Evolutionary conservation across 1,140 invertebrate species (phyloP).

Genomic region (Drosophila mauritiana): DNA sequence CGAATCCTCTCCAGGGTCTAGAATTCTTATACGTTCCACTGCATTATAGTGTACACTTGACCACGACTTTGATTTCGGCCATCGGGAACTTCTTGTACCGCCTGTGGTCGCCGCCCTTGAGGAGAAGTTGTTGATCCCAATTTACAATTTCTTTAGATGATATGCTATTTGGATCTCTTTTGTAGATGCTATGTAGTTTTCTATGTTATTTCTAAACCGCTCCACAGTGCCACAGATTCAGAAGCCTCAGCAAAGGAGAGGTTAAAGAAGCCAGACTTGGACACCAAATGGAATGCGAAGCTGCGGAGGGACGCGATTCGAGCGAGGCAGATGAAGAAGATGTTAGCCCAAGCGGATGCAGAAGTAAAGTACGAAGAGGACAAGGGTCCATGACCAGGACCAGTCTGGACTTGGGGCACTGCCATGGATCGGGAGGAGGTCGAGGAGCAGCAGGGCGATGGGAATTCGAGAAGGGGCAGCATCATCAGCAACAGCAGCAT

Average conservation of each 20-base stretch:
- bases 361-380: constrained; percentile 32
- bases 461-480: constrained; percentile 16
- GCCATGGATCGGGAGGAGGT: constrained; percentile 1
- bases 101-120: constrained; percentile 33
- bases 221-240: constrained; percentile 28
- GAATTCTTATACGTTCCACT: constrained; percentile 22
- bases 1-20: constrained; percentile 13
- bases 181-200: too few species aligned
- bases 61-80: constrained; percentile 8
- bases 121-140: constrained; percentile 9
- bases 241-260: constrained; percentile 41
- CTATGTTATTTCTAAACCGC: not conserved
- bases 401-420: constrained; percentile 14
- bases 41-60: constrained; percentile 20
- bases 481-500: constrained; percentile 36
- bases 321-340: constrained; percentile 46
- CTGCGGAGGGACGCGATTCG: constrained; percentile 19
- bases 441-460: not conserved
- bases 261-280: constrained; percentile 43
- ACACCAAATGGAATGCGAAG: constrained; percentile 35
- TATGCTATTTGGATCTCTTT: not conserved
- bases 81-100: constrained; percentile 19
- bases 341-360: constrained; percentile 45
- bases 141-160: not conserved
- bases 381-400: constrained; percentile 54